phyloP scores from a whole-genome alignment of 2,888 invertebrate genomes.

The Diarsia brunnea region DNA sequence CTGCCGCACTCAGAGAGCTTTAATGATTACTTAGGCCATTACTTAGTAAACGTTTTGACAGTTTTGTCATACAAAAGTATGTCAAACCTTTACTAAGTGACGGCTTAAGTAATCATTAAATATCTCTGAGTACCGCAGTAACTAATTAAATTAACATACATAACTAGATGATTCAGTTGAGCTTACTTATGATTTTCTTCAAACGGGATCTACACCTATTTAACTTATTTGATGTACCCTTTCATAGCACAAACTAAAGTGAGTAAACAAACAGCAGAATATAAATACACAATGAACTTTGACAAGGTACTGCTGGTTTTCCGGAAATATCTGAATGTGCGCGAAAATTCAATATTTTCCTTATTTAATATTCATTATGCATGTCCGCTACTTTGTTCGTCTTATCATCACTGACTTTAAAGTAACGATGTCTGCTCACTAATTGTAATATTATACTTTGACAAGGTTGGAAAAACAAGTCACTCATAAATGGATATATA shows the following conservation, averaged over 20 bases:
- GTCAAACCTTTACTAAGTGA: too few species aligned
- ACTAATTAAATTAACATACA: slow-evolving; percentile 20
- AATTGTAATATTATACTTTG: slow-evolving; percentile 58
- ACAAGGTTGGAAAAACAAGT: slow-evolving; percentile 64
- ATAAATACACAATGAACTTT: slow-evolving; percentile 29
- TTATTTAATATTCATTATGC: slow-evolving; percentile 57
- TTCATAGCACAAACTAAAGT: slow-evolving; percentile 17
- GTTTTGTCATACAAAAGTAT: too few species aligned
- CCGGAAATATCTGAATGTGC: slow-evolving; percentile 47
- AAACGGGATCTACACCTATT: neutral
- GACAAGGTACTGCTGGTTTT: slow-evolving; percentile 43
- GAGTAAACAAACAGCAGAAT: neutral
- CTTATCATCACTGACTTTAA: slow-evolving; percentile 53
- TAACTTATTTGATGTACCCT: neutral
- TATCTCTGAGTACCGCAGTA: too few species aligned
- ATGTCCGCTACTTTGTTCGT: slow-evolving; percentile 56
- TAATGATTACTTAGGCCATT: too few species aligned
- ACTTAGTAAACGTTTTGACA: too few species aligned
- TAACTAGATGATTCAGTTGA: slow-evolving; percentile 11
- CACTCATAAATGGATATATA: slow-evolving; percentile 36
- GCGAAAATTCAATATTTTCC: slow-evolving; percentile 57
- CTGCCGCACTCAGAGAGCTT: too few species aligned
- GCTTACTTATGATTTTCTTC: neutral
- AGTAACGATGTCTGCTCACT: slow-evolving; percentile 50
- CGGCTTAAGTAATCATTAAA: too few species aligned